Evolutionary conservation across 2,888 invertebrate species (phyloP).

Genomic region (Zygogramma bicolorata): DNA sequence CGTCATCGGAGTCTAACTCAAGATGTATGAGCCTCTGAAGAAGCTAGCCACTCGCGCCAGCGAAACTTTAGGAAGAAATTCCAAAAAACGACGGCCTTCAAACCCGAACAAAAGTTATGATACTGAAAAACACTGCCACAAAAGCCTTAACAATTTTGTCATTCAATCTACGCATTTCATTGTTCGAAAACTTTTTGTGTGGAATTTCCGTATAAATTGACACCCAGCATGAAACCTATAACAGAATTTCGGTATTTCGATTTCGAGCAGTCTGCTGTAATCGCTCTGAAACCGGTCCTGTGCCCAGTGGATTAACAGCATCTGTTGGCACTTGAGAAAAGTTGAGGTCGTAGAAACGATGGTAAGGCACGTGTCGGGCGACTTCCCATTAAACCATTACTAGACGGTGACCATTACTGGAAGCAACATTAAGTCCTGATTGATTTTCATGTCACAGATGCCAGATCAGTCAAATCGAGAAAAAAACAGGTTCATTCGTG

Average conservation of each 20-base stretch:
- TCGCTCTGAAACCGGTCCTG: not conserved
- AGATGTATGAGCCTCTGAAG: too few species aligned
- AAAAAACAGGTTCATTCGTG: conserved; percentile 20
- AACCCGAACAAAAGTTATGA: too few species aligned
- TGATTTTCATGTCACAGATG: conserved; percentile 48
- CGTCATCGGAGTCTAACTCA: too few species aligned
- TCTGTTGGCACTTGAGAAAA: conserved; percentile 30
- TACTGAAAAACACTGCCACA: too few species aligned
- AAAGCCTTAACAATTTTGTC: too few species aligned
- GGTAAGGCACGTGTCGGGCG: conserved; percentile 46
- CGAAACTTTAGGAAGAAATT: too few species aligned
- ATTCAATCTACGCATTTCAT: too few species aligned
- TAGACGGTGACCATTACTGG: conserved; percentile 43
- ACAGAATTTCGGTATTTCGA: not conserved
- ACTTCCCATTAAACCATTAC: conserved; percentile 48
- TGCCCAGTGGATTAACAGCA: not conserved
- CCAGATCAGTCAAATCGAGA: conserved; percentile 40
- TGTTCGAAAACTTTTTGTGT: too few species aligned
- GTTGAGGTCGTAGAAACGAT: conserved; percentile 44
- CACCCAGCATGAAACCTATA: too few species aligned
- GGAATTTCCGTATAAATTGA: too few species aligned
- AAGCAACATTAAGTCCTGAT: conserved; percentile 45
- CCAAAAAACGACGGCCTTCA: too few species aligned
- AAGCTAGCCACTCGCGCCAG: too few species aligned
- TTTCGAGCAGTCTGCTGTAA: not conserved